These are phyloP conservation scores for Taenaris catops DNA, from an alignment of 2,888 invertebrate species.

Conservation along the genomic window DNA sequence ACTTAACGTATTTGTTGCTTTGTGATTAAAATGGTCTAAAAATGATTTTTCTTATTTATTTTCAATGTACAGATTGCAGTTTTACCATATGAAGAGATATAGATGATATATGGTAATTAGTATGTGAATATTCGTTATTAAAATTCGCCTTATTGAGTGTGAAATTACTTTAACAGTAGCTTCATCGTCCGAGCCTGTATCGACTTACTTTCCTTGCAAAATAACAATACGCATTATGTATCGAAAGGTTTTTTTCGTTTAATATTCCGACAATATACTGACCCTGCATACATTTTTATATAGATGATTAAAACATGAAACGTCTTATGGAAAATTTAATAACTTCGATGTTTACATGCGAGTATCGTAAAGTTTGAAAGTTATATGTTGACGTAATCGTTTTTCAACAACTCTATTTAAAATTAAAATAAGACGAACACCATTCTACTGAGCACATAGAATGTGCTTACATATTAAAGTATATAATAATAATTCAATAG, in stretches of 20 bases:
- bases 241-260: slow-evolving; percentile 16
- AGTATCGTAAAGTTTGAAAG: slow-evolving; percentile 13
- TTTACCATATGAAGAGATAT: too few relatives aligned
- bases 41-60: too few relatives aligned
- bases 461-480: not conserved
- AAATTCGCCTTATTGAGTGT: slow-evolving; percentile 44
- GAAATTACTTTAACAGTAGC: slow-evolving; percentile 33
- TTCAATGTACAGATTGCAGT: too few relatives aligned
- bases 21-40: too few relatives aligned
- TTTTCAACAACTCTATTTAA: slow-evolving; percentile 13
- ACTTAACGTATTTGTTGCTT: too few relatives aligned
- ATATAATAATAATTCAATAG: slow-evolving; percentile 11
- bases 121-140: slow-evolving; percentile 31
- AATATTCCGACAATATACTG: slow-evolving; percentile 19
- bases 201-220: not conserved
- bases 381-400: slow-evolving; percentile 7
- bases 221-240: slow-evolving; percentile 4
- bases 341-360: slow-evolving; percentile 15
- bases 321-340: slow-evolving; percentile 20
- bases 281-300: slow-evolving; percentile 18
- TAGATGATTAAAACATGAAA: slow-evolving; percentile 21
- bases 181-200: too few relatives aligned
- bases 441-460: not conserved
- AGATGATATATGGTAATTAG: too few relatives aligned
- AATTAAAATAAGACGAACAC: slow-evolving; percentile 9